Percentiles rank a stretch among this genome's conserved stretches.
These are phyloP conservation scores for Chinchilla lanigera DNA, from an alignment of 2,113 vertebrate species.

Conservation along the genomic window DNA sequence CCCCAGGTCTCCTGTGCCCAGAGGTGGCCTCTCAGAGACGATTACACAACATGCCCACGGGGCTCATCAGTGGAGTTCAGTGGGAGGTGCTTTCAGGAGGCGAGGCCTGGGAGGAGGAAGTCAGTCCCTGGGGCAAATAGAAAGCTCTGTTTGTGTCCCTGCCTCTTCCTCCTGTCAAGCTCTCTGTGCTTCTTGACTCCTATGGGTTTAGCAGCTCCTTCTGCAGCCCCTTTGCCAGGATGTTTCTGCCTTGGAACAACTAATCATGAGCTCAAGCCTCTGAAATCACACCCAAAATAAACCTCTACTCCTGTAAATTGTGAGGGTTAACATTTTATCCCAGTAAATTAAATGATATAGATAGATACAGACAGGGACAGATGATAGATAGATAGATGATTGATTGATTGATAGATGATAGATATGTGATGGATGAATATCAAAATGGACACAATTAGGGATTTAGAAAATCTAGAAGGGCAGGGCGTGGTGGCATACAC, in stretches of 20 bases:
- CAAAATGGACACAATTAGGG: background rate
- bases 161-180: background rate
- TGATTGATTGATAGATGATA: too few relatives aligned
- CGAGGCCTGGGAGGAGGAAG: background rate
- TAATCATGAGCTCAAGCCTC: background rate
- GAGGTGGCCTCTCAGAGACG: background rate
- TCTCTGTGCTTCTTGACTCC: background rate
- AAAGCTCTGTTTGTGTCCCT: background rate
- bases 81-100: background rate
- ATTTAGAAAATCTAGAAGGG: background rate
- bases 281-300: background rate
- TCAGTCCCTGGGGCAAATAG: background rate
- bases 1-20: background rate
- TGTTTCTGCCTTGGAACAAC: background rate
- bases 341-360: background rate
- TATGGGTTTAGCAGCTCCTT: background rate
- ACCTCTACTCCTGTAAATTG: background rate
- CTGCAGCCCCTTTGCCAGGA: background rate
- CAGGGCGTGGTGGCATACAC: too few relatives aligned
- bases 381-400: too few relatives aligned
- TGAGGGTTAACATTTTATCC: background rate
- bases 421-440: background rate
- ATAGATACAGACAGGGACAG: background rate
- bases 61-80: background rate
- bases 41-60: background rate